Base-by-base conservation (phyloP, 2,113 vertebrate genomes). In the Lamprotornis superbus region DNA sequence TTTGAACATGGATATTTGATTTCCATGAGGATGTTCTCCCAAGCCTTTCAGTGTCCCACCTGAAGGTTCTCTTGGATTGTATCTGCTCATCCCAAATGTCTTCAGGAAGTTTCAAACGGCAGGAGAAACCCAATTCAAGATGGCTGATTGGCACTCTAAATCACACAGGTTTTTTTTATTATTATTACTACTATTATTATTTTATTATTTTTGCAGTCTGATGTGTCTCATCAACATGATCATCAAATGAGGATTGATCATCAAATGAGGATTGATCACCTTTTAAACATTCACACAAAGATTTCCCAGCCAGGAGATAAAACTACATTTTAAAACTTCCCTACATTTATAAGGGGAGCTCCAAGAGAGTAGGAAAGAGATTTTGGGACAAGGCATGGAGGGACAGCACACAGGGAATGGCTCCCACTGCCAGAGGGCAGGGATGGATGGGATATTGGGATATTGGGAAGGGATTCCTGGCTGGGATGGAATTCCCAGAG, bases 361-460 rank as follows among this genome's bases (percentile, higher is more conserved):
- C 19, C 27, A 33, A 1, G 28, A 60, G 39, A 46, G 7, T 1
- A 63, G 74, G 47, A 16, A 25, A 47, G 30, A 10, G 19, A 30
- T 13, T 53, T n/a, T 4, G n/a, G 64, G 56, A 17, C 0, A 19
- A 61, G 23, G 31, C 0, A 0, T 46, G 39, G 39, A 87, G 47
- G 15, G 64, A 61, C n/a, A n/a, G 84, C 28, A 46, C 6, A 16
- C 8, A 22, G 33, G 19, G 47, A 76, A 78, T 20, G 73, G 39
- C 31, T 76, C 7, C 10, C 10, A 56, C 2, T 65, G 50, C 6
- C 10, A 42, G 7, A 76, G 20, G 27, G 31, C 1, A 42, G 31
- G 11, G 9, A 0, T 28, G 1, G 73, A 2, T 27, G 39, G 33
- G 61, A 37, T 6, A 1, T 16, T 60, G n/a, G 83, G 47, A 39